Evolutionary conservation across 2,888 invertebrate species (phyloP), one percentile per base, ranked within the genome.

Genomic region (Pammene fasciana): DNA sequence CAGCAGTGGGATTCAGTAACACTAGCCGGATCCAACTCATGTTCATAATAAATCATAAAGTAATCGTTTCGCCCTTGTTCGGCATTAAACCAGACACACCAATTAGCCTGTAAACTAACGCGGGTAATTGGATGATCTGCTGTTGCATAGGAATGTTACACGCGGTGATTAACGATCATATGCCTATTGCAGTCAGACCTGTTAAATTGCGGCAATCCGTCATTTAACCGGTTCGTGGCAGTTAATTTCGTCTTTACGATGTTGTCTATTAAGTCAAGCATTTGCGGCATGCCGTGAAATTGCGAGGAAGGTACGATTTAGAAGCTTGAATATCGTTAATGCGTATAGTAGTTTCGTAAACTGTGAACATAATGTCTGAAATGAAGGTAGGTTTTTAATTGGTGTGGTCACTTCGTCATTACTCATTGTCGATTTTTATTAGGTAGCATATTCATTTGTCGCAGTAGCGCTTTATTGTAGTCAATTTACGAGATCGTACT

Each of bases 81-180:
- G 43, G 57, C 36, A 59, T 46, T 56, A 57, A 64, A 57, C 43
- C 45, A 18, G 59, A 45, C 57, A 13, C 36, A 18, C 36, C 45
- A 57, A 68, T 65, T 68, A 59, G 43, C 26, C 50, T 11, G 64
- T 68, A 52, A 65, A 65, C 50, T 52, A 62, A 52, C 41, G 50
- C 52, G 64, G 16, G 52, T 68, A 68, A 68, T 68, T 68, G 46
- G 57, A 59, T 65, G 64, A 54, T 59, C 57, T 65, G 61, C 55
- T 48, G 34, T 65, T 68, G 68, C 64, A 57, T 50, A 48, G 64
- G 62, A 68, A 68, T 64, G 50, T 54, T 52, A 34, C 48, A 38
- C 52, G 57, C 56, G 43, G 50, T 68, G 52, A 68, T 65, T 68
- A 64, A 52, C 57, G 68, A 68, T 45, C 38, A 68, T 36, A 36